Conservation (phyloP, 2,888 invertebrate genomes). For the Caenorhabditis sp. region DNA sequence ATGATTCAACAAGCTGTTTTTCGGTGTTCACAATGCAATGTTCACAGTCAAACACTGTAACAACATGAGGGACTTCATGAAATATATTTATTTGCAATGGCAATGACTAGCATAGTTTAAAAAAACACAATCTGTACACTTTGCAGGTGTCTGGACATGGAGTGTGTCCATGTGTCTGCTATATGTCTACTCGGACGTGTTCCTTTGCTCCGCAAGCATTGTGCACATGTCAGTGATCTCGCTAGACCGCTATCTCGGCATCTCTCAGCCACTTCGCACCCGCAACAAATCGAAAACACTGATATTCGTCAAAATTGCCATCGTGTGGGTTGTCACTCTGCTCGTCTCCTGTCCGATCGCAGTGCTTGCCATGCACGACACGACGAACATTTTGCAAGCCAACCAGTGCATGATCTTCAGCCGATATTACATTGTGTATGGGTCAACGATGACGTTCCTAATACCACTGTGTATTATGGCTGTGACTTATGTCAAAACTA, state of each 20-base stretch:
- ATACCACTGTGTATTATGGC: slow-evolving; percentile 96
- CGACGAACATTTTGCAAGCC: slow-evolving; percentile 84
- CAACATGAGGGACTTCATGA: background rate
- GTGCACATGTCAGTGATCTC: slow-evolving; percentile 86
- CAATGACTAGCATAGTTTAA: background rate
- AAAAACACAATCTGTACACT: background rate
- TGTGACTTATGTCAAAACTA: slow-evolving; percentile 94
- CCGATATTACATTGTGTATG: slow-evolving; percentile 84
- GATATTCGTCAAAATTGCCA: slow-evolving; percentile 89
- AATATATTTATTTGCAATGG: background rate
- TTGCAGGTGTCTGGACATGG: slow-evolving; percentile 80
- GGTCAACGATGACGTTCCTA: slow-evolving; percentile 96
- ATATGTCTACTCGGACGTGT: slow-evolving; percentile 91
- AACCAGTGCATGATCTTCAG: slow-evolving; percentile 84
- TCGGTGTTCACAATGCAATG: too few relatives aligned
- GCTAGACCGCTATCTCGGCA: slow-evolving; percentile 84
- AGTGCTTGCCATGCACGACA: slow-evolving; percentile 84
- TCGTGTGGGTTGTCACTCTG: slow-evolving; percentile 95
- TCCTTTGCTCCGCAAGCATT: slow-evolving; percentile 86
- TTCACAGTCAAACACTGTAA: too few relatives aligned
- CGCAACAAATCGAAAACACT: slow-evolving; percentile 92
- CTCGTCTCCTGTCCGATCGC: slow-evolving; percentile 93
- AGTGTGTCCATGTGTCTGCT: slow-evolving; percentile 85
- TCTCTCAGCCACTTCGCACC: slow-evolving; percentile 92
- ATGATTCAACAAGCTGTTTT: background rate